Evolutionary conservation across 2,113 vertebrate species (phyloP).

Genomic region (Chroicocephalus ridibundus): DNA sequence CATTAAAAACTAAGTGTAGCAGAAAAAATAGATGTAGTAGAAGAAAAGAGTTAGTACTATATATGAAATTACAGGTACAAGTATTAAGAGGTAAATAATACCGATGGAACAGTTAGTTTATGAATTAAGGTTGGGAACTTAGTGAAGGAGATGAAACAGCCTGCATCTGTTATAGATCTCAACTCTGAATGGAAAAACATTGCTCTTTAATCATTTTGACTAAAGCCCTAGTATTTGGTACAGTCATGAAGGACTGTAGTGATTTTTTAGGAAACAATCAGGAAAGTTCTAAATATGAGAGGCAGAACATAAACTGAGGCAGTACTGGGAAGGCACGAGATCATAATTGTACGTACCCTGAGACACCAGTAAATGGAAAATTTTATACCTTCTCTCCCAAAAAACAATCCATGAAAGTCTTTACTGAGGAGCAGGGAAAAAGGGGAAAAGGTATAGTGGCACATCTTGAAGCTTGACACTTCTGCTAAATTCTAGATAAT

Average conservation of each 20-base stretch:
- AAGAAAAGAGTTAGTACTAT: background rate
- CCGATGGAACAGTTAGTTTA: background rate
- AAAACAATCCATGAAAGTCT: background rate
- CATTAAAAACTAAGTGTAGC: background rate
- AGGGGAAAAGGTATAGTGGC: background rate
- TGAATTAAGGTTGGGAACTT: background rate
- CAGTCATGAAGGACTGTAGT: background rate
- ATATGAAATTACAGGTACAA: background rate
- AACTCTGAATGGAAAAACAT: background rate
- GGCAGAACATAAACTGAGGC: background rate
- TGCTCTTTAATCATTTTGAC: background rate
- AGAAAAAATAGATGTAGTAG: background rate
- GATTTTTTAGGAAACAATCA: background rate
- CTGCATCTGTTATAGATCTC: background rate
- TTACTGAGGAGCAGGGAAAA: background rate
- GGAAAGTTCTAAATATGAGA: background rate
- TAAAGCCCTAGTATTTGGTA: background rate
- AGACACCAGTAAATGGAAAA: background rate
- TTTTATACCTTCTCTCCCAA: background rate
- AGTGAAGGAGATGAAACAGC: background rate
- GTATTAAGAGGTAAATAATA: background rate
- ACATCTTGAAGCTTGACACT: background rate
- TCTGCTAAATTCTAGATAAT: background rate
- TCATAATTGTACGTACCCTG: background rate
- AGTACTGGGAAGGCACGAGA: background rate